Evolutionary conservation across 2,888 invertebrate genomes (phyloP), one percentile per base, ranked within the genome.

Genomic region (Rhamnusium bicolor): DNA sequence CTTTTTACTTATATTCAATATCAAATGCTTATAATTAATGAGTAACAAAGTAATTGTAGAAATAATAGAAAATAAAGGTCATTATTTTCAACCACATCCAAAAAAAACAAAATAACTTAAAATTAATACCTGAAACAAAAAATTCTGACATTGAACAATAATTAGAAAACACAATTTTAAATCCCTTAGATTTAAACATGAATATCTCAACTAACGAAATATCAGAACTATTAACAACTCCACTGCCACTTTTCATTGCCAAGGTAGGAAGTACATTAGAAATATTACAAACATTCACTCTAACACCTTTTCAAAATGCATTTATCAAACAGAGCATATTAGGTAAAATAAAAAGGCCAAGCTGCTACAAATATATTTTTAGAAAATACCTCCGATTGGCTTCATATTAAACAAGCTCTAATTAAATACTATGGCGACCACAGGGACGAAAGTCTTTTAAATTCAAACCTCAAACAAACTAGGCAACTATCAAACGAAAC

Each of bases 391-490:
- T 2, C 2, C 3, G n/a, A 24, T 8, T 54, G 54, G 54, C 1
- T 1, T 2, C 1, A n/a, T 10, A 54, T 54, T 4, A 63, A 63
- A 49, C 7, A 12, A 14, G 62, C 62, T n/a, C 14, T 63, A 47
- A 46, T 61, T 10, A 61, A 61, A 46, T 46, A 61, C 12, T 61
- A 61, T 8, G 61, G 61, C 10, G 18, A 63, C 16, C 62, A 63
- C 21, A 46, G 27, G 6, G 49, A 63, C 10, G 49, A 63, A 16
- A 49, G 24, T 24, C 7, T 49, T 14, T 24, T 63, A 24, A 7
- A 47, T 14, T n/a, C 47, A 4, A 47, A 24, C 14, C n/a, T 49
- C 1, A 61, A 19, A 61, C 18, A 63, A 24, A 12, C 16, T 21
- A 46, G 7, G 49, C 21, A 49, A 2, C 24, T 47, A 7, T 6